Base-by-base conservation (phyloP, 1,140 invertebrate species). In the Aphelinus atriplicis region DNA sequence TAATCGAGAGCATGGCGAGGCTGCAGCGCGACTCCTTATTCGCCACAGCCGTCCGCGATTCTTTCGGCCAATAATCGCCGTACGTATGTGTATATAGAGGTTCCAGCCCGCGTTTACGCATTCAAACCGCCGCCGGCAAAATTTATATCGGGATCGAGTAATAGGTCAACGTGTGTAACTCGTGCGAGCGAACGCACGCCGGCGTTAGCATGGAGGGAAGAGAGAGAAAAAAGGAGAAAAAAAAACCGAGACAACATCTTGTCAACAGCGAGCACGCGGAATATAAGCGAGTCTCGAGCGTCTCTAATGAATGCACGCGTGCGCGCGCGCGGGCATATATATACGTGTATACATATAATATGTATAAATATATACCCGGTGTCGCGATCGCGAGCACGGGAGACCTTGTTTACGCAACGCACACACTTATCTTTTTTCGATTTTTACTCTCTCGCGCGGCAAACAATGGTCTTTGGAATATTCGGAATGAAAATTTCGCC, bases 331-430 rank as follows among this genome's bases (percentile, higher is more conserved):
- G 43, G 7, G 7, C 46, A 47, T 50, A n/a, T 50, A 60, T 53
- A n/a, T 43, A 7, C 10, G 51, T 45, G 61, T 50, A n/a, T 50
- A n/a, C 61, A n/a, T 46, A 45, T 61, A 47, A 26, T 47, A 61
- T 70, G 68, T 47, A 51, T 70, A 57, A 47, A 61, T 48, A 69
- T 69, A 64, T 42, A 9, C 47, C 9, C 45, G 51, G 9, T 53
- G 51, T 53, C 4, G 4, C 4, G 9, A 6, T 53, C 51, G 51
- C 9, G 9, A 9, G 9, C 4, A 4, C 4, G 70, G 64, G 55
- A 73, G 63, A 55, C 71, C 71, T 66, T 60, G 71, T 72, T 72
- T 64, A 64, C 2, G 60, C 62, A 72, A 72, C 70, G 42, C 47
- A 2, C 9, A 9, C 53, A 56, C 56, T 73, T 66, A 66, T 65